Evolutionary conservation across 2,888 invertebrate genomes (phyloP), one percentile per base, ranked within the genome.

Genomic region (Dermolepida albohirtum): DNA sequence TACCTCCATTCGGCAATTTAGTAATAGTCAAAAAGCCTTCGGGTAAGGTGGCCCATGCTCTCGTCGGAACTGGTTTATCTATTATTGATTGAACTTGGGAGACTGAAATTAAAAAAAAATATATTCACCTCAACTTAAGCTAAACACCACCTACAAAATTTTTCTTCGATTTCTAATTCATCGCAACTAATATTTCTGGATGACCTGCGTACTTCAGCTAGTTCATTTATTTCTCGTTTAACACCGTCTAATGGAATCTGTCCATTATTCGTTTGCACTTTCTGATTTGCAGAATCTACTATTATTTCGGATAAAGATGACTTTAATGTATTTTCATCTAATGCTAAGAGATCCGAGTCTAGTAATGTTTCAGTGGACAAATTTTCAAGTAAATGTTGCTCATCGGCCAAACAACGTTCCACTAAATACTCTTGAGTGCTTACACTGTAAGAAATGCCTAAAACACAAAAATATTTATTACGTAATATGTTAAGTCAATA

Each of bases 41-140:
- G 10, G 95, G 94, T 62, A 94, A 84, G 71, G 92, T 90, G n/a
- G 94, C 93, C 78, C 90, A 85, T 1, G 94, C 94, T 67, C 93
- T 86, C 2, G 92, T 89, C 65, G 89, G 88, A 57, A 92, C 90
- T 12, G 89, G 88, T 71, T 90, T 89, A 80, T 92, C 92, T 64
- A 78, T 77, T 67, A 84, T 83, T 70, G 78, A 80, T 70, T 80
- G 82, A 27, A 83, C 81, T 70, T 79, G 78, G 4, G 79, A 78
- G 50, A 82, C 82, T 82, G 6, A 34, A 34, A 34, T 34, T 29
- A 29, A 34, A 34, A 34, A 6, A 8, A 6, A 5, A 1, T 6
- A 10, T 27, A 52, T 52, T 52, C 29, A 34, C 6, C 12, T 27
- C 6, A 34, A 52, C n/a, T 52, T 52, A 52, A n/a, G 12, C 11